Evolutionary conservation across 1,140 invertebrate genomes (phyloP).

Genomic region (Lycorma delicatula): DNA sequence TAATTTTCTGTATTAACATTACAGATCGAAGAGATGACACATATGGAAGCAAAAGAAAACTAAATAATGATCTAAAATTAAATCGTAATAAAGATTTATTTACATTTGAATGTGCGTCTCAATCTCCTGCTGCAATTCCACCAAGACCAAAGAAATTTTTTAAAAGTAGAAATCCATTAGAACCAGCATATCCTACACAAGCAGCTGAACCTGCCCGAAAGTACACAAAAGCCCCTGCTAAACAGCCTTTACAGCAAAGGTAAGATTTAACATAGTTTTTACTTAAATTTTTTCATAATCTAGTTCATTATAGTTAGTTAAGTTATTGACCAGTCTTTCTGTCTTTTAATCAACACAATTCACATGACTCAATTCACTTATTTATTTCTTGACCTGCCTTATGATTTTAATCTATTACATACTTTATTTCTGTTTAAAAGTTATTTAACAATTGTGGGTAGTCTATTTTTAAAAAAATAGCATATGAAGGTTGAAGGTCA

Average conservation of each 20-base stretch:
- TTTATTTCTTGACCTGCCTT: too few relatives aligned
- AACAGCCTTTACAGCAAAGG: slow-evolving; percentile 1
- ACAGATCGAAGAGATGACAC: slow-evolving; percentile 11
- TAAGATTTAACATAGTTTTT: too few relatives aligned
- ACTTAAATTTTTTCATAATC: not conserved
- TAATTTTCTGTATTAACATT: too few relatives aligned
- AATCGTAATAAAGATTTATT: slow-evolving; percentile 9
- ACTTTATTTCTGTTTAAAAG: too few relatives aligned
- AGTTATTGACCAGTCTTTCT: too few relatives aligned
- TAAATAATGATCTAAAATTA: not conserved
- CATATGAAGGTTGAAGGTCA: too few relatives aligned
- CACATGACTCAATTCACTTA: too few relatives aligned
- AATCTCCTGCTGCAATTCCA: slow-evolving; percentile 34
- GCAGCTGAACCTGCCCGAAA: slow-evolving; percentile 2
- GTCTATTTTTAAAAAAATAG: too few relatives aligned
- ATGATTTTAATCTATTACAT: too few relatives aligned
- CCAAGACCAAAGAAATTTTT: slow-evolving; percentile 85
- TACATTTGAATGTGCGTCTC: slow-evolving; percentile 12
- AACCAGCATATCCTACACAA: slow-evolving; percentile 21
- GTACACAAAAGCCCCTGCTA: slow-evolving; percentile 11
- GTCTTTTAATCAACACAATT: too few relatives aligned
- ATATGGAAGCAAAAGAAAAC: not conserved
- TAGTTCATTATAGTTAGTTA: not conserved
- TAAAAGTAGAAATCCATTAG: slow-evolving; percentile 67
- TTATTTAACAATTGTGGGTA: too few relatives aligned